phyloP scores from a whole-genome alignment of 2,797 vertebrate genomes.

The Hoplostethus atlanticus region DNA sequence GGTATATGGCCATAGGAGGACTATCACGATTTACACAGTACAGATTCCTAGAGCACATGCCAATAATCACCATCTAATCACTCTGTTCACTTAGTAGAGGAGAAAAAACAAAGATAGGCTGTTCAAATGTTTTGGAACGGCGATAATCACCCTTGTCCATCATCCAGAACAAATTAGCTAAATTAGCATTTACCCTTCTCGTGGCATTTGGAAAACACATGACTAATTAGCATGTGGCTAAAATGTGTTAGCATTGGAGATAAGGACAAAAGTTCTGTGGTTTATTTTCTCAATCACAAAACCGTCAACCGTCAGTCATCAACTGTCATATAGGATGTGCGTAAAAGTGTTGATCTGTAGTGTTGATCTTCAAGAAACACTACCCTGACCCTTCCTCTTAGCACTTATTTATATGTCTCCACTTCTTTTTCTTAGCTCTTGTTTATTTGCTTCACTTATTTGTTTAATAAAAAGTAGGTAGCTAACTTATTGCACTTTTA shows the following conservation, averaged over 20 bases:
- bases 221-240: conserved; percentile 1
- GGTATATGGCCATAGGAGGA: conserved; percentile 38
- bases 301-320: conserved; percentile 11
- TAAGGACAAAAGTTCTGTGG: not conserved
- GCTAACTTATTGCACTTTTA: too few relatives aligned
- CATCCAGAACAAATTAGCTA: conserved; percentile 27
- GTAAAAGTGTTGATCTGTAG: conserved; percentile 3
- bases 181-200: conserved; percentile 44
- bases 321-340: not conserved
- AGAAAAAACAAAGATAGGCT: conserved; percentile 32
- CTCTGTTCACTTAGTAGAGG: conserved; percentile 46
- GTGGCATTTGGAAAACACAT: conserved; percentile 22
- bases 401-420: too few relatives aligned
- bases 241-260: conserved; percentile 20
- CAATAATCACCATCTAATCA: conserved; percentile 56
- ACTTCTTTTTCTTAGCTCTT: too few relatives aligned
- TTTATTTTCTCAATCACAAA: not conserved
- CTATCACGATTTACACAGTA: conserved; percentile 27
- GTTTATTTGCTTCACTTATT: too few relatives aligned
- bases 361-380: not conserved
- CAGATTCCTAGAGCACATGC: conserved; percentile 41
- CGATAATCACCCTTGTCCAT: conserved; percentile 3
- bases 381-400: too few relatives aligned
- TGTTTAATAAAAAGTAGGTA: too few relatives aligned
- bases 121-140: conserved; percentile 27